Evolutionary conservation across 2,888 invertebrate species (phyloP).

Genomic region (Apamea monoglypha): DNA sequence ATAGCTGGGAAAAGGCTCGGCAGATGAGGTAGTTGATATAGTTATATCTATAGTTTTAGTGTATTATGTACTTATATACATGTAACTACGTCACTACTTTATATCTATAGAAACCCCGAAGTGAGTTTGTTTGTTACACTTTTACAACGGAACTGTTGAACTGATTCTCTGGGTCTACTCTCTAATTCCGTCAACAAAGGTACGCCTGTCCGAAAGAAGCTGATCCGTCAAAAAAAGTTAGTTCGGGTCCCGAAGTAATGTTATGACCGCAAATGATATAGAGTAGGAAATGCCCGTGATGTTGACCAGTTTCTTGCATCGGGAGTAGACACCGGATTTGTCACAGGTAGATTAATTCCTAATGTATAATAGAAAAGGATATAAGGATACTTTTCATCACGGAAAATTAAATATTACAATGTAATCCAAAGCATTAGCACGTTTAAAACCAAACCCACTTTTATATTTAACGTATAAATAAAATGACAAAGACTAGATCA

Average conservation of each 20-base stretch:
- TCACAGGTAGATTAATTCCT: no score
- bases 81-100: neutral
- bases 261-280: no score
- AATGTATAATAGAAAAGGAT: neutral
- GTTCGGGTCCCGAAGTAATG: no score
- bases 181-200: no score
- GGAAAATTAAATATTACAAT: neutral
- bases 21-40: neutral
- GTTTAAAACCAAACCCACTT: neutral
- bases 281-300: no score
- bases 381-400: no score
- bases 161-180: neutral
- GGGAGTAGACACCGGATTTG: neutral
- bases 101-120: neutral
- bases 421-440: neutral
- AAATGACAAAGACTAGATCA: constrained; percentile 27
- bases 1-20: no score
- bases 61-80: neutral
- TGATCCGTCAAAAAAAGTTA: no score
- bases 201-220: no score
- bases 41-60: neutral
- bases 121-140: neutral
- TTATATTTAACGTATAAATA: neutral
- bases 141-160: neutral
- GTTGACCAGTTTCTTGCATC: neutral